Conservation (phyloP, 2,113 vertebrate species). For the Melanerpes formicivorus region DNA sequence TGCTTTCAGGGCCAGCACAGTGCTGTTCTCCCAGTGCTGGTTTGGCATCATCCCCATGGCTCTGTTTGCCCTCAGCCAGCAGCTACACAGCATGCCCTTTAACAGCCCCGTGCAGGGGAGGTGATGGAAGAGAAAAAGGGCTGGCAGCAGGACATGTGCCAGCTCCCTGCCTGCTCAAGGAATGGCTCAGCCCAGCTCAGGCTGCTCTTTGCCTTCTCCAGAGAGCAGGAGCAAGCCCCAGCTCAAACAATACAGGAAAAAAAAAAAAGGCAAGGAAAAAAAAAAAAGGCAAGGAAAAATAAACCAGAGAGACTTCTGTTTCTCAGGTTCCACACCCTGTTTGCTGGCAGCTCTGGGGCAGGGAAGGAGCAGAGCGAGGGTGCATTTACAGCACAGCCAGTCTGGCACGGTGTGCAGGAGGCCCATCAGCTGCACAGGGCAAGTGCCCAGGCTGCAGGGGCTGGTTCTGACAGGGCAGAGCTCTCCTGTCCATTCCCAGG, state of each 20-base stretch:
- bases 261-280: not conserved
- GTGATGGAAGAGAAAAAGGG: not conserved
- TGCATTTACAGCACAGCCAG: not conserved
- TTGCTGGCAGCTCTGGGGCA: not conserved
- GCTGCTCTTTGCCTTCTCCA: not conserved
- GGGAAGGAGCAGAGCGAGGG: not conserved
- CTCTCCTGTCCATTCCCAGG: not conserved
- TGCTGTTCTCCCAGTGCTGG: not conserved
- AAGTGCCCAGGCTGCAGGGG: not conserved
- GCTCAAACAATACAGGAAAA: not conserved
- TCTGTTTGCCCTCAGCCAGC: not conserved
- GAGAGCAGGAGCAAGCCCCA: not conserved
- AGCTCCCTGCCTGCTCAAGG: not conserved
- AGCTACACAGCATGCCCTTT: not conserved
- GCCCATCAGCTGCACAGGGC: not conserved
- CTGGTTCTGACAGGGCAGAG: not conserved
- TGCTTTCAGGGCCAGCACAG: not conserved
- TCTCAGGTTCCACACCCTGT: not conserved
- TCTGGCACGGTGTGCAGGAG: rapidly evolving
- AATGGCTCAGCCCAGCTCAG: not conserved
- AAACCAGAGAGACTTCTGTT: not conserved
- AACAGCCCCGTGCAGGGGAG: not conserved
- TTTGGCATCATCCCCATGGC: not conserved
- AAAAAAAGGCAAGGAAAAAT: not conserved
- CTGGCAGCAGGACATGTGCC: not conserved